Base-by-base conservation (phyloP, 2,113 vertebrate genomes). In the Montifringilla adamsi region DNA sequence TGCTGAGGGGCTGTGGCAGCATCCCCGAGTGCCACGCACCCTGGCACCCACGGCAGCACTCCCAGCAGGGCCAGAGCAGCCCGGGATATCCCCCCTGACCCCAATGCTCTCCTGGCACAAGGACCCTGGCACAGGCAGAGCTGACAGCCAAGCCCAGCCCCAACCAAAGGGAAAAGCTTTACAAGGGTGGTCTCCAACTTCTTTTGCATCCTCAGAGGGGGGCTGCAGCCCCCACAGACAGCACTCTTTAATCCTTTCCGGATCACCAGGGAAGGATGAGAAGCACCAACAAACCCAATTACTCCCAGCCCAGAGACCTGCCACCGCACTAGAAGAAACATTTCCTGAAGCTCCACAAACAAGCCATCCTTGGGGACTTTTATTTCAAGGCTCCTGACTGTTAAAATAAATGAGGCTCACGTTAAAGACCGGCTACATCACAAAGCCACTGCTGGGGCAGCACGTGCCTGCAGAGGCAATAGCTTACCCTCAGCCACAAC, bases 341-440 rank as follows among this genome's bases (percentile, higher is more conserved):
- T 85, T 94, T 96, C 95, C 95, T 89, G 88, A 95, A 96, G 96
- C 94, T 97, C 96, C 91, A 85, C 96, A 96, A 98, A 97, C 96
- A 97, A 94, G 88, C 60, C 90, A 83, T 97, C 97, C 97, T 85
- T 21, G 27, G 96, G 93, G 98, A 97, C 89, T 95, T 96, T 91
- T 94, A 87, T 95, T 97, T 97, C 96, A 97, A 97, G 75, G 88
- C 82, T 96, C 96, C 94, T 95, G 97, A 96, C 94, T 97, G 96
- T 85, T 97, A 15, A 97, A 97, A 96, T 94, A 97, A 97, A 98
- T 66, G 92, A 97, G 89, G 84, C 93, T 97, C 96, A 87, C 39
- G 15, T 89, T 97, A 98, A 98, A 97, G 90, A 89, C 81, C 94
- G 74, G 94, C 86, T 56, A 68, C 94, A 73, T 28, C 33, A 35